Evolutionary conservation across 2,113 vertebrate genomes (phyloP).

Genomic region (Seriola quinqueradiata): DNA sequence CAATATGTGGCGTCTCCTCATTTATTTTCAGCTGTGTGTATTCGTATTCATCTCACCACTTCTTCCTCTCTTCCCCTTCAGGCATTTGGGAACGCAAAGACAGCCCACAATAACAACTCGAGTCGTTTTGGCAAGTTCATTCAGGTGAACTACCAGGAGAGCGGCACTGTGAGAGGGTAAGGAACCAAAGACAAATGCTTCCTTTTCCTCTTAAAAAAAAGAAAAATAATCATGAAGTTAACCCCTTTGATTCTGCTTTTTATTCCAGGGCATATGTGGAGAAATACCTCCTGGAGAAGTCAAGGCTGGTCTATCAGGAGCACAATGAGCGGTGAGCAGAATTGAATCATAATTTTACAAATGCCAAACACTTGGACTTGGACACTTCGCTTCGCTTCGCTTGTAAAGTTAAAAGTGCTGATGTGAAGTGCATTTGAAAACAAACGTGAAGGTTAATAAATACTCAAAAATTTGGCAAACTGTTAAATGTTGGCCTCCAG

Average conservation of each 20-base stretch:
- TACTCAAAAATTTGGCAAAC: no score
- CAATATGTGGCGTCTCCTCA: not conserved
- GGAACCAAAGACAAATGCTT: conserved; percentile 35
- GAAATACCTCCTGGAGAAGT: conserved; percentile 98
- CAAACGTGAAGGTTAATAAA: conserved; percentile 8
- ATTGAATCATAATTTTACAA: not conserved
- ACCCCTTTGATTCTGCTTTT: not conserved
- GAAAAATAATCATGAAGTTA: not conserved
- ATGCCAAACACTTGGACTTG: not conserved
- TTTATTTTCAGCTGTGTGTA: not conserved
- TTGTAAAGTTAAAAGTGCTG: not conserved
- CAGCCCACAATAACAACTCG: conserved; percentile 99
- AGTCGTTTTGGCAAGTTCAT: conserved; percentile 99
- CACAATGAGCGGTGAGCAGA: conserved; percentile 94
- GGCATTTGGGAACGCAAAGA: conserved; percentile 99
- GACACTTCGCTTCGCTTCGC: not conserved
- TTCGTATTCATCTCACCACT: conserved; percentile 18
- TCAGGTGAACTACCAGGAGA: conserved; percentile 99
- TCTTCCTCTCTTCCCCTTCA: conserved; percentile 75
- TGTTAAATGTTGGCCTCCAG: not conserved
- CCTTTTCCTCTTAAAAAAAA: not conserved
- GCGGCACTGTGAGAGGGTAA: conserved; percentile 97
- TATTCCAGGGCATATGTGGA: conserved; percentile 95
- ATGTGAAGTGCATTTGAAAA: conserved; percentile 5
- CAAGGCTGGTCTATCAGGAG: conserved; percentile 97